A percentile compares a stretch with the other conserved stretches of the same genome.
Conservation (phyloP, 2,797 vertebrate species). For the Gymnoscopelus braueri region DNA sequence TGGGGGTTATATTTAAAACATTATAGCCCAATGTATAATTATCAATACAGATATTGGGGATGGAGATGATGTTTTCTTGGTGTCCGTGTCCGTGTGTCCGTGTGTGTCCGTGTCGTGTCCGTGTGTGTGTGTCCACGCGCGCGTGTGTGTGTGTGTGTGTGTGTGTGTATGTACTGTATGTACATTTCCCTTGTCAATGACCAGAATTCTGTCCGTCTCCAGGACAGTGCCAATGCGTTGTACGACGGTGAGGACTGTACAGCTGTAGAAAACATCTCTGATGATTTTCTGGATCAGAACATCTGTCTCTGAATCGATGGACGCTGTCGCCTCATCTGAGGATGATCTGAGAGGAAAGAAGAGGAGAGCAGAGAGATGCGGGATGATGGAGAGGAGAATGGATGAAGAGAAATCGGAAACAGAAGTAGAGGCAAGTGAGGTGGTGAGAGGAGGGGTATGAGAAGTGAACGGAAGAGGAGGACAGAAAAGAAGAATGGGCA, state of each 20-base stretch:
- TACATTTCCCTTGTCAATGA: conserved; percentile 81
- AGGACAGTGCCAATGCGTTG: too few species aligned
- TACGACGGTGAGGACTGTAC: too few species aligned
- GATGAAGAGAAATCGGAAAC: not conserved
- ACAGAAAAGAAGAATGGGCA: too few species aligned
- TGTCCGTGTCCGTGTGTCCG: too few species aligned
- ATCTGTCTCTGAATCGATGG: conserved; percentile 81
- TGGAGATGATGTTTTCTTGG: too few species aligned
- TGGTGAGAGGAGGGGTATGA: too few species aligned
- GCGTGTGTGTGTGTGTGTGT: not conserved
- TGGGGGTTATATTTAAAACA: too few species aligned
- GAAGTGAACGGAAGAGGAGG: too few species aligned
- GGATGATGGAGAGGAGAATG: not conserved
- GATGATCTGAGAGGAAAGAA: conserved; percentile 68
- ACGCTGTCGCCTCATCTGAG: conserved; percentile 81
- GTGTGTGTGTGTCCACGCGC: too few species aligned
- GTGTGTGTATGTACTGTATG: not conserved
- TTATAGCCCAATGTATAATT: too few species aligned
- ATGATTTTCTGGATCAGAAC: conserved; percentile 76
- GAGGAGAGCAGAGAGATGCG: not conserved
- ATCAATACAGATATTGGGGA: too few species aligned
- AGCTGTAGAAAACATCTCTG: conserved; percentile 69
- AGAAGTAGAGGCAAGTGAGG: not conserved
- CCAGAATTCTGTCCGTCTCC: conserved; percentile 70
- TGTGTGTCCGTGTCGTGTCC: too few species aligned